Conservation (phyloP, 37 sponge, comb jelly and placozoan genomes). For the Spongia lamella region DNA sequence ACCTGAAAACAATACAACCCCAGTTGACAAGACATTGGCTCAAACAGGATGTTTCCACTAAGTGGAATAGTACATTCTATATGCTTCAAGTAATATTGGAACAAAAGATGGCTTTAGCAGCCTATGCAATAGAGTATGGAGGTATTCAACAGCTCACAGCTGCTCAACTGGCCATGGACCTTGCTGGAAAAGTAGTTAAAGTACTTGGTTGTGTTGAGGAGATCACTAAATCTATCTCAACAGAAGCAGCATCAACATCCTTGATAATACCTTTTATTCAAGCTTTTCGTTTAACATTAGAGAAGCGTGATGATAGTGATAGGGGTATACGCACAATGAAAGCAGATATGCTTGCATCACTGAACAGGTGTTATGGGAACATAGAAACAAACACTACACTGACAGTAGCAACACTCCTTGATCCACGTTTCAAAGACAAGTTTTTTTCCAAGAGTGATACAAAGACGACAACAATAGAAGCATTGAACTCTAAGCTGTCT, state of each 20-base stretch:
- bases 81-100: slow-evolving; percentile 8
- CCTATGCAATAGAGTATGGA: neutral
- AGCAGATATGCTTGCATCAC: neutral
- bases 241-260: neutral
- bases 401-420: neutral
- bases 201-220: neutral
- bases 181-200: neutral
- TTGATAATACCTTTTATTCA: slow-evolving; percentile 4
- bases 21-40: slow-evolving; percentile 34
- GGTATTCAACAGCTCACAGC: slow-evolving; percentile 7
- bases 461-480: too few species aligned
- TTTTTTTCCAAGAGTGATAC: too few species aligned
- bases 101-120: slow-evolving; percentile 27
- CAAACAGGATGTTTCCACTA: neutral
- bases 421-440: slow-evolving; percentile 5
- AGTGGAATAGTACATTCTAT: slow-evolving; percentile 12
- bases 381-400: neutral
- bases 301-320: neutral
- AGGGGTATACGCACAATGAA: slow-evolving; percentile 2
- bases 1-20: slow-evolving; percentile 9
- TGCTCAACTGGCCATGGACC: neutral
- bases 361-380: neutral
- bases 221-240: slow-evolving; percentile 6
- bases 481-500: too few species aligned
- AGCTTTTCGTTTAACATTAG: neutral